phyloP scores from a whole-genome alignment of 2,888 invertebrate species.

The Tribolium freemani region DNA sequence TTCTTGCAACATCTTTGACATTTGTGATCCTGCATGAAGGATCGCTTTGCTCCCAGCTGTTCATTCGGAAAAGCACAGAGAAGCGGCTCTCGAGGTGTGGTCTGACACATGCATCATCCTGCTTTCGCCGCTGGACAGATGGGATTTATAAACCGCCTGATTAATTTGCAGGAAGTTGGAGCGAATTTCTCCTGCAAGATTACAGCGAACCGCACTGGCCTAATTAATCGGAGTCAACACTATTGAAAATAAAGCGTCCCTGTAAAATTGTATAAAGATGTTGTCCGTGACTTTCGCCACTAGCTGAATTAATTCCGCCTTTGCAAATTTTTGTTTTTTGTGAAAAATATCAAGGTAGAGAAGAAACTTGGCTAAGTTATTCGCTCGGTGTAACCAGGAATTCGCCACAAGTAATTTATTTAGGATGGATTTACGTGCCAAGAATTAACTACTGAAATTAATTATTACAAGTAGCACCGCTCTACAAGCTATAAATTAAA shows the following conservation, averaged over 20 bases:
- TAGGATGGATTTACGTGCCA: background rate
- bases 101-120: conserved; percentile 13
- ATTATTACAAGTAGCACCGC: background rate
- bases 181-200: background rate
- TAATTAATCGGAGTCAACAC: background rate
- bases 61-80: conserved; percentile 11
- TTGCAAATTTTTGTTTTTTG: conserved; percentile 9
- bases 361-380: background rate
- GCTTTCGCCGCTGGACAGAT: conserved; percentile 4
- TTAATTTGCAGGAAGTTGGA: conserved; percentile 3
- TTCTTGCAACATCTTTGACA: background rate
- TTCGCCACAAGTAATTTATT: no score
- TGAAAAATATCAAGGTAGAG: conserved; percentile 5
- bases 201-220: background rate
- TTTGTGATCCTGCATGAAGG: conserved; percentile 3
- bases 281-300: conserved; percentile 15
- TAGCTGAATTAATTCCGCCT: conserved; percentile 5
- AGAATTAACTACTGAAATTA: background rate
- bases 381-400: background rate
- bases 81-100: conserved; percentile 15
- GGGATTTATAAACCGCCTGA: conserved; percentile 11
- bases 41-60: conserved; percentile 15
- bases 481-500: no score
- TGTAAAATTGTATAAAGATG: background rate
- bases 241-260: background rate